Evolutionary conservation across 2,113 vertebrate genomes (phyloP).

Genomic region (Odontophorus gujanensis): DNA sequence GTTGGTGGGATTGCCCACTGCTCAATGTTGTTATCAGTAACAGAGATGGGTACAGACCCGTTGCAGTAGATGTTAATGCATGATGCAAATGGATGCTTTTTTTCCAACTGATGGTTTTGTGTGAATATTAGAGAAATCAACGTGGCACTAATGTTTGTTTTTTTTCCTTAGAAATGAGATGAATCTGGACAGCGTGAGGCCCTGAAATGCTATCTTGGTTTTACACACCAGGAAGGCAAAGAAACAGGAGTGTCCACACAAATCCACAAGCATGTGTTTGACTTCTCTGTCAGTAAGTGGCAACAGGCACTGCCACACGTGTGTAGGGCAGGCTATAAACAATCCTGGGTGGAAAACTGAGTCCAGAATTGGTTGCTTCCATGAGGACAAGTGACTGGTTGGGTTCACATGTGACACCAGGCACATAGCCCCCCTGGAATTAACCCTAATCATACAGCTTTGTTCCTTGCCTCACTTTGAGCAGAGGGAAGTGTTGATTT

Average conservation of each 20-base stretch:
- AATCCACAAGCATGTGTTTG: neutral
- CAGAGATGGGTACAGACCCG: neutral
- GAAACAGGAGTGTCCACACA: neutral
- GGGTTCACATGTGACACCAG: neutral
- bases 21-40: neutral
- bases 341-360: neutral
- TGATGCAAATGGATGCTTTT: neutral
- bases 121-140: neutral
- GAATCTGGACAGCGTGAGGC: neutral
- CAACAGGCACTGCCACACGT: neutral
- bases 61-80: neutral
- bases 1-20: neutral
- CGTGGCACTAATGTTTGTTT: neutral
- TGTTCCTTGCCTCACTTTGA: neutral
- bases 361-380: neutral
- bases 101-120: slow-evolving; percentile 32
- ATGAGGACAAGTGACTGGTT: neutral
- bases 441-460: neutral
- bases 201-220: neutral
- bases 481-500: slow-evolving; percentile 5
- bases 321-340: slow-evolving; percentile 1
- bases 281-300: slow-evolving; percentile 45
- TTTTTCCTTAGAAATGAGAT: slow-evolving; percentile 5
- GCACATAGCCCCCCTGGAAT: neutral
- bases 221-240: neutral